Base-by-base conservation (phyloP, 2,888 invertebrate genomes). In the Oasisia sp. region DNA sequence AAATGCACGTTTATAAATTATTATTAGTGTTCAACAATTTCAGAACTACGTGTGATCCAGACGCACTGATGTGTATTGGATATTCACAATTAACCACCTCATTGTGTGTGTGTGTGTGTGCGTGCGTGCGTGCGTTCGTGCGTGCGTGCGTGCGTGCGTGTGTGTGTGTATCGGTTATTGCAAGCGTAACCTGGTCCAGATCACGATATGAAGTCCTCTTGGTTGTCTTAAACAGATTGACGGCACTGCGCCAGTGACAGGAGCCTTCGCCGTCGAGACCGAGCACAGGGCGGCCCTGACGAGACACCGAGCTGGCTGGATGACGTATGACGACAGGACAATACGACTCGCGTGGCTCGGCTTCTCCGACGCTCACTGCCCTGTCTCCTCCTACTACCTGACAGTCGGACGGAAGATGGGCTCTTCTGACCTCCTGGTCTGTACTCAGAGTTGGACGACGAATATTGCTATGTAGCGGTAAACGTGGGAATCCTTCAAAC, bases 341-440 rank as follows among this genome's bases (percentile, higher is more conserved):
- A 7, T 74, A 74, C 91, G 91, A n/a, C 89, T 92, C 32, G 91
- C 92, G 38, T 92, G 91, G 92, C 92, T 92, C 9, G 92, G 92
- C 92, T 92, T 92, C 50, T 32, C 91, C 32, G 92, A 92, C 58
- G 89, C 92, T 11, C 92, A 92, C 89, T 92, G 89, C n/a, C 89
- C 74, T 50, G 50, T 91, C 91, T 27, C 91, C 27, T 27, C 27
- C 19, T 91, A 91, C 50, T n/a, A 50, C 91, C 27, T 91, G 19
- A 91, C 44, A 3, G 45, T 50, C 45, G 50, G 91, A 44, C 32
- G 44, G 12, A 50, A 38, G 32, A 19, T 32, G 45, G 45, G 50
- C 91, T 44, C 32, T 14, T 32, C 32, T n/a, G 50, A 91, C 11
- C 50, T 91, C 44, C 19, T 91, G 27, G 74, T 74, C 74, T 19